Percentiles rank a stretch among this genome's conserved stretches.
Conservation (phyloP, 2,888 invertebrate genomes). For the Synergus itoensis region DNA sequence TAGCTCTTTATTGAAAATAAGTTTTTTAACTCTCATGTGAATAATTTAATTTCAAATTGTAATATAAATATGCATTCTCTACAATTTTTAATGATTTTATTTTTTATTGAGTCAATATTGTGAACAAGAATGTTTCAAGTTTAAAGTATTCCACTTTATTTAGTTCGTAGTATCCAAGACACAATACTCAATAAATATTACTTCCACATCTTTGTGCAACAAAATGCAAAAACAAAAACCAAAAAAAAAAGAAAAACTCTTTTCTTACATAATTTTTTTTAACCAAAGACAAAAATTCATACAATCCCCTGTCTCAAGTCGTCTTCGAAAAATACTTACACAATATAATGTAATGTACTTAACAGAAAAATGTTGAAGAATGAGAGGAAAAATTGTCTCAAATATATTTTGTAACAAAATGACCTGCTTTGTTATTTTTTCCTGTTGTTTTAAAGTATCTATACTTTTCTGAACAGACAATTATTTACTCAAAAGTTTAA, state of each 20-base stretch:
- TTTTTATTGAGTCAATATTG: neutral
- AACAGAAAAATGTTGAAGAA: neutral
- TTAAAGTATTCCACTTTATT: neutral
- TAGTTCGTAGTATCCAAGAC: neutral
- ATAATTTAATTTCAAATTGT: neutral
- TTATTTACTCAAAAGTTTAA: neutral
- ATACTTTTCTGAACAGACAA: neutral
- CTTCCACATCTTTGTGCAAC: neutral
- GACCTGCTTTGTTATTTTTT: neutral
- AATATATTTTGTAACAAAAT: conserved; percentile 26
- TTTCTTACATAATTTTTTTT: neutral
- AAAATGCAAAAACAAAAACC: neutral
- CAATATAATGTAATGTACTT: neutral
- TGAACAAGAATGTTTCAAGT: neutral
- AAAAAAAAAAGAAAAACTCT: neutral
- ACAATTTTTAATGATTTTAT: neutral
- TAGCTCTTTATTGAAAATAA: neutral
- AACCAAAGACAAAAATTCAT: neutral
- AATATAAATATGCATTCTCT: neutral
- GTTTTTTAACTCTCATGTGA: neutral
- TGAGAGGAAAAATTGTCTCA: conserved; percentile 23
- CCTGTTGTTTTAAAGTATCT: neutral
- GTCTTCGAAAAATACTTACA: neutral
- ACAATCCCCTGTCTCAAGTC: too few species aligned
- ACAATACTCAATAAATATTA: neutral